Percentiles rank a stretch among this genome's conserved stretches.
Conservation (phyloP, 2,113 vertebrate genomes). For the Boulengerochromis microlepis region DNA sequence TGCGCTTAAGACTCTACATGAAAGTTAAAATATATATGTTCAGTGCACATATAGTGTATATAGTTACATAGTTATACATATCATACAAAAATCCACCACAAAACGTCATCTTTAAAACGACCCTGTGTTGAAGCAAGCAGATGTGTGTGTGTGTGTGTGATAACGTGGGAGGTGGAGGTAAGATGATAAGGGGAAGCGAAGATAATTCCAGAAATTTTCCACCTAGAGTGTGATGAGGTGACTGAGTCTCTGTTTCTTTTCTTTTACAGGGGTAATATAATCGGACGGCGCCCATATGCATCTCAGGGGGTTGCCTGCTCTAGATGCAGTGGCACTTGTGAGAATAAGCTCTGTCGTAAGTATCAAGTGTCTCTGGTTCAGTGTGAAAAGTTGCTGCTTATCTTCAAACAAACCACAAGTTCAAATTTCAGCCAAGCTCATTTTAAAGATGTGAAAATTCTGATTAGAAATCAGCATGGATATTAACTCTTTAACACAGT, state of each 20-base stretch:
- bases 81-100: too few species aligned
- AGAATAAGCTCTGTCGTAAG: conserved; percentile 70
- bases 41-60: too few species aligned
- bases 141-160: not conserved
- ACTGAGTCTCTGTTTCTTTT: not conserved
- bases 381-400: not conserved
- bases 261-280: conserved; percentile 51
- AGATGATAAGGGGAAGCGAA: not conserved
- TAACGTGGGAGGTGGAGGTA: not conserved
- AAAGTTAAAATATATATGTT: too few species aligned
- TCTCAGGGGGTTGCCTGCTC: conserved; percentile 17
- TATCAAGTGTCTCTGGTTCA: not conserved
- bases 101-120: not conserved
- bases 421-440: not conserved
- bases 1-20: too few species aligned
- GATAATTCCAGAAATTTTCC: not conserved
- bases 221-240: not conserved
- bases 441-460: not conserved
- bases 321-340: conserved; percentile 54
- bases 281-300: conserved; percentile 24
- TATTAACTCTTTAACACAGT: not conserved
- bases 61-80: too few species aligned
- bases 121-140: not conserved
- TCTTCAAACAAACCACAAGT: not conserved
- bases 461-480: not conserved